phyloP scores from a whole-genome alignment of 2,797 vertebrate species.

The Novumbra hubbsi region DNA sequence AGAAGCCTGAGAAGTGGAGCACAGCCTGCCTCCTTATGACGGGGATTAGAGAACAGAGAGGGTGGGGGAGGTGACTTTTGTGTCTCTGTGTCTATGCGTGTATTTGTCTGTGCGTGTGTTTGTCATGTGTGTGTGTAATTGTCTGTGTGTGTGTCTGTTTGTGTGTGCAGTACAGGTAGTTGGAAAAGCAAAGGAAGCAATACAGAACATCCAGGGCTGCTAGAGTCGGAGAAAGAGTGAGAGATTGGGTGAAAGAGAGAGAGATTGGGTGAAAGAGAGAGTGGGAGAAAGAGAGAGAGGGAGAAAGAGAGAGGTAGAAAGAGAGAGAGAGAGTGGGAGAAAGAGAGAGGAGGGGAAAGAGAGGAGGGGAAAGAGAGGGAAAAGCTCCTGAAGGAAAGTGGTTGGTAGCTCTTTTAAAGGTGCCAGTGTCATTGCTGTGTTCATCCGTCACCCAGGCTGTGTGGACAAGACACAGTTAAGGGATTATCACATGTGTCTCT shows the following conservation, averaged over 20 bases:
- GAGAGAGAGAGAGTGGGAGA: neutral
- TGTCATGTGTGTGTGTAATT: neutral
- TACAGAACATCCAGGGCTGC: slow-evolving; percentile 35
- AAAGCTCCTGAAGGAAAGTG: slow-evolving; percentile 53
- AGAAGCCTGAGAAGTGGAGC: slow-evolving; percentile 63
- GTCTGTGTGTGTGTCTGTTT: neutral
- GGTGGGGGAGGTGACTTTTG: neutral
- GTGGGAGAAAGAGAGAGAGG: slow-evolving; percentile 20
- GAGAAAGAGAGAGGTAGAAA: no score
- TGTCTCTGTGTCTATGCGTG: neutral
- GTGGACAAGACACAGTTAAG: slow-evolving; percentile 63
- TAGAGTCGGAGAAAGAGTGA: no score
- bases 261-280: neutral
- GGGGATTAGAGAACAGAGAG: slow-evolving; percentile 63
- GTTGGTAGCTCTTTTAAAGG: slow-evolving; percentile 39
- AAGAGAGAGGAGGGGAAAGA: slow-evolving; percentile 19
- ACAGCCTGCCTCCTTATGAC: slow-evolving; percentile 59
- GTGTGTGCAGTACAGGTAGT: slow-evolving; percentile 69
- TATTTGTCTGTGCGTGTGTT: neutral
- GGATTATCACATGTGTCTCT: slow-evolving; percentile 36
- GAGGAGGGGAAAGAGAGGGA: slow-evolving; percentile 54
- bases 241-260: slow-evolving; percentile 20
- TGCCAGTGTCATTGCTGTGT: slow-evolving; percentile 40
- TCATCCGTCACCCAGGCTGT: slow-evolving; percentile 56
- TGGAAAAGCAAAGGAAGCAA: slow-evolving; percentile 51